Base-by-base conservation (phyloP, 2,797 vertebrate genomes). In the Tinamus major region DNA sequence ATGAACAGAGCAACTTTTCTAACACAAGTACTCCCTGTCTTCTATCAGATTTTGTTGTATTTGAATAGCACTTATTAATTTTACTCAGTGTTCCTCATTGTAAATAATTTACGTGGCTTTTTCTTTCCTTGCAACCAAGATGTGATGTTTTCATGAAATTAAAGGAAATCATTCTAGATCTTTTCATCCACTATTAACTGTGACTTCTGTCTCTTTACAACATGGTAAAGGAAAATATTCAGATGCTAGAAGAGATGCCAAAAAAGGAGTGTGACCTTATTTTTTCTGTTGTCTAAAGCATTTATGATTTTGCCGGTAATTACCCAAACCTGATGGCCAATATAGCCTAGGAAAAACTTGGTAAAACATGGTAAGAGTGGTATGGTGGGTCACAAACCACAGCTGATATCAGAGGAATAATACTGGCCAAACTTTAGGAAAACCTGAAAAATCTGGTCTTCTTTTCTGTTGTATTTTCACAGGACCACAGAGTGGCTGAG, bases 41-140 rank as follows among this genome's bases (percentile, higher is more conserved):
- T 94, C 78, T 74, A 46, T 81, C 74, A 41, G 62, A 48, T 95
- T 94, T 63, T 79, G 68, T 93, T 92, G 61, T 87, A 89, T 93
- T 94, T 92, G 79, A 94, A 90, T 82, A 94, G 31, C 13, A 46
- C 31, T 92, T 92, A 78, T 77, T 96, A 94, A 90, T 94, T 94
- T 96, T 58, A 89, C 41, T 93, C 71, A 70, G 56, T 33, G n/a
- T 76, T 96, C 88, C 70, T 84, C 29, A 71, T 71, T 59, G 65
- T 88, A 92, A 95, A 92, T 95, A 91, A 91, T 87, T 95, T 84
- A 92, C 85, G 70, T 5, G 11, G 68, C 6, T 70, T 89, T 90
- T 89, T 79, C 31, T 83, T 85, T 91, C 39, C 76, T 90, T 85
- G 70, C 85, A 94, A 81, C 86, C 27, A 74, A 91, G 46, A 89